These are phyloP conservation scores for Lycophotia porphyrea DNA, from an alignment of 2,888 invertebrate genomes.

Conservation along the genomic window DNA sequence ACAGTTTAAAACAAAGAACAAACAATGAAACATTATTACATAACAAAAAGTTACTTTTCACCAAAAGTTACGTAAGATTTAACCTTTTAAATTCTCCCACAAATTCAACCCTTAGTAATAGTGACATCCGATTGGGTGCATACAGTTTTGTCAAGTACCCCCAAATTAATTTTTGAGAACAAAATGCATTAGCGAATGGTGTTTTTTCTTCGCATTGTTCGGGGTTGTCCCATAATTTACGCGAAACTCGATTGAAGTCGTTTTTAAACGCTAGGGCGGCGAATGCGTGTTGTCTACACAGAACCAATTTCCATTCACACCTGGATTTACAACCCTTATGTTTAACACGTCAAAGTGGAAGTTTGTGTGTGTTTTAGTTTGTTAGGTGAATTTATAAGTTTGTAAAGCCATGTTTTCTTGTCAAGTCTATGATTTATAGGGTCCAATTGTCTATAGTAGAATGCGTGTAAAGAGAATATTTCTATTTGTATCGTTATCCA, in stretches of 20 bases:
- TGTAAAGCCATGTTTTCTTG: conserved; percentile 84
- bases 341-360: conserved; percentile 56
- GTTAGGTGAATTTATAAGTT: conserved; percentile 60
- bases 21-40: conserved; percentile 25
- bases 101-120: conserved; percentile 71
- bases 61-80: conserved; percentile 25
- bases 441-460: conserved; percentile 87
- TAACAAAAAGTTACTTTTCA: conserved; percentile 32
- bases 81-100: conserved; percentile 52
- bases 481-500: conserved; percentile 83
- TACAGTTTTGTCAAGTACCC: conserved; percentile 87
- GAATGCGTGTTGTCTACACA: conserved; percentile 74
- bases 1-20: neutral
- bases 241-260: conserved; percentile 86
- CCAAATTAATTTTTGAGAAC: conserved; percentile 90
- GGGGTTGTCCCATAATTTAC: conserved; percentile 89
- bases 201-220: conserved; percentile 86
- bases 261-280: conserved; percentile 88
- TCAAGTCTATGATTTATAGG: conserved; percentile 88
- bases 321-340: conserved; percentile 57
- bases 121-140: conserved; percentile 84
- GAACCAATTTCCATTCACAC: conserved; percentile 22
- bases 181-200: conserved; percentile 89
- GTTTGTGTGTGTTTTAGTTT: conserved; percentile 53
- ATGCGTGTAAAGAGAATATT: conserved; percentile 88